phyloP scores from a whole-genome alignment of 2,888 invertebrate genomes.

The Lepidochrysops patricia region DNA sequence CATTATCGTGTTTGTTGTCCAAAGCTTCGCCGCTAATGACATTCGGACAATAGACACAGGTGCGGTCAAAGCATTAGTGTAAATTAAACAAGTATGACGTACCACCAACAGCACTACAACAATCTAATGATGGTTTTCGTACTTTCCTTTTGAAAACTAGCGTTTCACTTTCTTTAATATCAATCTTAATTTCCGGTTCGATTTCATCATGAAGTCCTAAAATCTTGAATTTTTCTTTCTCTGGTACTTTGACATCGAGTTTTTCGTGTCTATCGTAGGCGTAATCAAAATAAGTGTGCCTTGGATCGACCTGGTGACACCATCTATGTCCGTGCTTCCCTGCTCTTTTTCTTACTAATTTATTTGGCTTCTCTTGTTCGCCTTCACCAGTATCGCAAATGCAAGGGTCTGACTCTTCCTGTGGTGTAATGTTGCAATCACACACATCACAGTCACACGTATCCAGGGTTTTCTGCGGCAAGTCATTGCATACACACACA shows the following conservation, averaged over 20 bases:
- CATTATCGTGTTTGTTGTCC: too few species aligned
- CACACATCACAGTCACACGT: conserved; percentile 32
- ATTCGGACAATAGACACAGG: too few species aligned
- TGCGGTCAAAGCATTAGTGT: not conserved
- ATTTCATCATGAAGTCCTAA: conserved; percentile 41
- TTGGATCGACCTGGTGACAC: conserved; percentile 59
- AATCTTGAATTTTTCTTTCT: conserved; percentile 42
- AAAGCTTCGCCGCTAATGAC: too few species aligned
- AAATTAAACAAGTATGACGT: conserved; percentile 13
- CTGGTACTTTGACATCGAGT: conserved; percentile 36
- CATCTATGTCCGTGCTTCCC: conserved; percentile 58
- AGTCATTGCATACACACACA: not conserved
- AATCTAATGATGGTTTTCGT: conserved; percentile 54
- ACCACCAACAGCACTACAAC: conserved; percentile 67
- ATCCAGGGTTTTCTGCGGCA: not conserved
- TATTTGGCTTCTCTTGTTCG: conserved; percentile 31
- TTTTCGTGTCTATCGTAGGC: conserved; percentile 51
- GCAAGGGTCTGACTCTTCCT: conserved; percentile 34
- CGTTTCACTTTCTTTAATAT: conserved; percentile 13
- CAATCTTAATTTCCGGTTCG: conserved; percentile 30
- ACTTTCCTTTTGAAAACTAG: conserved; percentile 46
- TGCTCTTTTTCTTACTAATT: conserved; percentile 45
- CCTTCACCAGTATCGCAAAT: conserved; percentile 39
- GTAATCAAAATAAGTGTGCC: conserved; percentile 59
- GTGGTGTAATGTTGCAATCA: too few species aligned